Evolutionary conservation across 2,888 invertebrate genomes (phyloP), one percentile per base, ranked within the genome.

Genomic region (Sthenelais limicola): DNA sequence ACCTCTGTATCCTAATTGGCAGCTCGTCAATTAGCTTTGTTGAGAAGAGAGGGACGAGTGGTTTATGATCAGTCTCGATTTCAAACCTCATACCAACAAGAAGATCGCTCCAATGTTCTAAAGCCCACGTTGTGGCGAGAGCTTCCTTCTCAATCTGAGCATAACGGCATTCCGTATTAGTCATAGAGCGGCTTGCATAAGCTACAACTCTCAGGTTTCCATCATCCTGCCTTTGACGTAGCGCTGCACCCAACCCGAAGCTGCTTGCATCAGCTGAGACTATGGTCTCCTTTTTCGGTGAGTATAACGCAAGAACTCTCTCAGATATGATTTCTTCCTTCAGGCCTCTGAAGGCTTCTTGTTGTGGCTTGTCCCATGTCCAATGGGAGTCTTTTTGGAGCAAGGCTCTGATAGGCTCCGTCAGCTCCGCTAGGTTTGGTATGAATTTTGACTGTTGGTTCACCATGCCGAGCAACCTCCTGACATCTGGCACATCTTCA

Each of bases 161-260:
- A 71, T 86, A 87, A 26, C 81, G 72, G 26, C 75, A 77, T 74
- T 88, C 85, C 2, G 84, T 76, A 1, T 71, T 73, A 48, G 79
- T 80, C n/a, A n/a, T n/a, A n/a, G n/a, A n/a, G n/a, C n/a, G n/a
- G n/a, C 30, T 86, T 0, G 82, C 83, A 75, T 84, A 88, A 2
- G 82, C 82, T 9, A 88, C 82, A 21, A 85, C 81, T 67, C 83
- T 78, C 73, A 80, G 73, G 15, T 62, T 26, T 5, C 74, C 74
- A n/a, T 77, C 71, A 4, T 75, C 73, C 18, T 71, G 0, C 2
- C 18, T 38, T 52, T 74, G 74, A n/a, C 58, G 54, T 9, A 72
- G 74, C 0, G 80, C 83, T 0, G 81, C 83, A 0, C 84, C 86
- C n/a, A 87, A 33, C 7, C 85, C 86, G 58, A 78, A 80, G 3